phyloP scores from a whole-genome alignment of 2,797 vertebrate genomes.

The Pseudocheirus occidentalis region DNA sequence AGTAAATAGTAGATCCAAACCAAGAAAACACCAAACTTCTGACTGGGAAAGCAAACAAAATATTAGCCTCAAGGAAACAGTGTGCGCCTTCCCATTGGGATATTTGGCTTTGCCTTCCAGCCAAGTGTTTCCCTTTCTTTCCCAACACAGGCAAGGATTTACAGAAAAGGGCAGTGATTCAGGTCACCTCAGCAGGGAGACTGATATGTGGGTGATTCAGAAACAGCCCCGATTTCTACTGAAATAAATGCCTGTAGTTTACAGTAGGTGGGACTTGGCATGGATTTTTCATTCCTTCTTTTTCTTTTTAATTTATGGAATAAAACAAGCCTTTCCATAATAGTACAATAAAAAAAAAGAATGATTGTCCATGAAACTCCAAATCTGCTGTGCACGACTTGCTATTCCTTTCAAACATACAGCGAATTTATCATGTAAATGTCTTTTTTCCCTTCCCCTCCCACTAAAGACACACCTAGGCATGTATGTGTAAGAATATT shows the following conservation, averaged over 20 bases:
- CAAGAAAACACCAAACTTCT: neutral
- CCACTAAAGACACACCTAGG: neutral
- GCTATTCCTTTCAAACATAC: neutral
- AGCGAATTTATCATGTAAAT: neutral
- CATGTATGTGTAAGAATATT: neutral
- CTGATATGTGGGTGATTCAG: neutral
- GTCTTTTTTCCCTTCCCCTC: neutral
- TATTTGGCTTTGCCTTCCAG: neutral
- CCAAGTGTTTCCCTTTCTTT: neutral
- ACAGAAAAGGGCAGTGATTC: slow-evolving; percentile 5
- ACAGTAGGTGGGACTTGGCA: neutral
- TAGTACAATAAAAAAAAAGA: neutral
- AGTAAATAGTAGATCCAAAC: neutral
- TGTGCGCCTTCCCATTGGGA: neutral
- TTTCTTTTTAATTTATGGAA: neutral
- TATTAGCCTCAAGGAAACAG: neutral
- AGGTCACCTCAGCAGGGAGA: neutral
- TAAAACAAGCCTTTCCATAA: neutral
- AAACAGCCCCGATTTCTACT: neutral
- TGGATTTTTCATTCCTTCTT: neutral
- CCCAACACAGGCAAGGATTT: slow-evolving; percentile 21
- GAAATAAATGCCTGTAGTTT: neutral
- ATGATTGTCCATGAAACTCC: neutral
- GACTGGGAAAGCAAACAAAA: neutral
- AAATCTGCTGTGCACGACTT: neutral